Conservation (phyloP, 1,140 invertebrate genomes). For the Ceratina japonica region DNA sequence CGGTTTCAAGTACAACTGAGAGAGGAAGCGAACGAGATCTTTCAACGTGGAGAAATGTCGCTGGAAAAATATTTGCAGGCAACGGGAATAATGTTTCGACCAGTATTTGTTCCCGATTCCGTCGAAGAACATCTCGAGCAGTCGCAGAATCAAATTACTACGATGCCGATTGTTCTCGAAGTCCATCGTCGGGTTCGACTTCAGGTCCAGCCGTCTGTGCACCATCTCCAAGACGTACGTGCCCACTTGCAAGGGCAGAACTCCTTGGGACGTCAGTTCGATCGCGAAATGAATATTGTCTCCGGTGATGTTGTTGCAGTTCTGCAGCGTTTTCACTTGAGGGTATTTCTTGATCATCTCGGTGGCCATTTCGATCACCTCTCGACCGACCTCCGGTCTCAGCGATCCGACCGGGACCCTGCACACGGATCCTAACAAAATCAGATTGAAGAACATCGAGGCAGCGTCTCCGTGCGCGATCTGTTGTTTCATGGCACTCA, state of each 20-base stretch:
- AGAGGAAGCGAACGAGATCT: slow-evolving; percentile 69
- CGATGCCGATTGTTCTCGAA: slow-evolving; percentile 69
- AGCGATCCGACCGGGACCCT: slow-evolving; percentile 70
- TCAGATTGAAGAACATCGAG: slow-evolving; percentile 74
- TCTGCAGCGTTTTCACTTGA: slow-evolving; percentile 56
- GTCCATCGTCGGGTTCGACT: slow-evolving; percentile 64
- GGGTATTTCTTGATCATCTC: slow-evolving; percentile 69
- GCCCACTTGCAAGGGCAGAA: slow-evolving; percentile 72
- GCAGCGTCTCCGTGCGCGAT: slow-evolving; percentile 67
- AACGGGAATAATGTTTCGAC: slow-evolving; percentile 71
- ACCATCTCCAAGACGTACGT: slow-evolving; percentile 77
- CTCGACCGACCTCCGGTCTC: slow-evolving; percentile 58
- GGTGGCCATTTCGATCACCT: slow-evolving; percentile 72
- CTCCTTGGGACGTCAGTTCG: slow-evolving; percentile 62
- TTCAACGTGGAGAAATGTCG: slow-evolving; percentile 69
- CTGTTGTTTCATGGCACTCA: slow-evolving; percentile 68
- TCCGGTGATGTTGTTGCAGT: slow-evolving; percentile 71
- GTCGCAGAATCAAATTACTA: slow-evolving; percentile 68
- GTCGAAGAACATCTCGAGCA: slow-evolving; percentile 74
- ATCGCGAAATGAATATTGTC: slow-evolving; percentile 70
- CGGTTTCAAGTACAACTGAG: slow-evolving; percentile 72
- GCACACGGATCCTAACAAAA: slow-evolving; percentile 74
- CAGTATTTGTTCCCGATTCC: slow-evolving; percentile 63
- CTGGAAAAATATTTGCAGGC: slow-evolving; percentile 74
- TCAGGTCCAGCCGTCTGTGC: slow-evolving; percentile 72